These are phyloP conservation scores for Liopterus haemorrhoidalis DNA, from an alignment of 2,888 invertebrate genomes.

Conservation along the genomic window DNA sequence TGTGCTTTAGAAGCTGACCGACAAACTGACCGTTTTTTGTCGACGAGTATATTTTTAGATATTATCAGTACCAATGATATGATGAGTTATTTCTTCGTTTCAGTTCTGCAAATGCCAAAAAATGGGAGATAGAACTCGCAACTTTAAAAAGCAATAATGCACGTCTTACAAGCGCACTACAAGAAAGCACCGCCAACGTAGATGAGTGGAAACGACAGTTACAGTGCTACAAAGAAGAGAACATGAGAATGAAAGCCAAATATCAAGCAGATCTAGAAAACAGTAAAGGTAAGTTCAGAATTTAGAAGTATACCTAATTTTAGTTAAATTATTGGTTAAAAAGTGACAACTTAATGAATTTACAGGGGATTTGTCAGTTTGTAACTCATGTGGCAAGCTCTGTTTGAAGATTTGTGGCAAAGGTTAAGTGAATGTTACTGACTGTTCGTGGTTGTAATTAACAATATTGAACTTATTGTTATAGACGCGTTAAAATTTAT, in stretches of 20 bases:
- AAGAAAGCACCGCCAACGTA: conserved; percentile 93
- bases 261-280: conserved; percentile 66
- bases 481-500: no score
- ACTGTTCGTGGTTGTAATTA: no score
- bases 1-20: no score
- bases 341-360: no score
- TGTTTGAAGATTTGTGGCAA: no score
- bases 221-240: conserved; percentile 87
- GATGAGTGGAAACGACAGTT: conserved; percentile 98
- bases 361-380: no score
- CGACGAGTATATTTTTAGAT: not conserved
- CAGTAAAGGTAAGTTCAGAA: conserved; percentile 57
- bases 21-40: no score
- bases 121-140: conserved; percentile 96
- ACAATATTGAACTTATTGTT: no score
- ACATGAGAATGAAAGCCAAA: conserved; percentile 72
- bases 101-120: conserved; percentile 96
- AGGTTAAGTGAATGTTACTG: no score
- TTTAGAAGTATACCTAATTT: no score
- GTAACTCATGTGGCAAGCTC: no score
- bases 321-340: no score
- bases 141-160: conserved; percentile 95
- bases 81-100: conserved; percentile 29
- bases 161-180: conserved; percentile 88
- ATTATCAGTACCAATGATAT: not conserved